Conservation (phyloP, 2,797 vertebrate species). For the Crenichthys baileyi region DNA sequence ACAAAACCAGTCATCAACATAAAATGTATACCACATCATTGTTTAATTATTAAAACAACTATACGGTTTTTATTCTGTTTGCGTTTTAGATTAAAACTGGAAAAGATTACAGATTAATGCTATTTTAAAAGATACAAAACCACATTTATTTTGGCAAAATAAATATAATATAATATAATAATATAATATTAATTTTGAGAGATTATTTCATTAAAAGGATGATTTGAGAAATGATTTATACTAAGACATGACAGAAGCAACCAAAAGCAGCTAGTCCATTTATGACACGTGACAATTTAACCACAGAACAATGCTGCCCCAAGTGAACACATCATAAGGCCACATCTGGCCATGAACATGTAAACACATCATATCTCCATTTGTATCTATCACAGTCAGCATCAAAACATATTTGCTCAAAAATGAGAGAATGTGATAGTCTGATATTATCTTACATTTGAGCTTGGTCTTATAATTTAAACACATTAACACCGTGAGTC, state of each 20-base stretch:
- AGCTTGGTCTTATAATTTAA: constrained; percentile 26
- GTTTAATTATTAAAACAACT: neutral
- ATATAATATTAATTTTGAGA: neutral
- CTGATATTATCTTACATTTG: constrained; percentile 33
- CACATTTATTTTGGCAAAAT: neutral
- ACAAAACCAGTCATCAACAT: neutral
- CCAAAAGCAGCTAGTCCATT: constrained; percentile 13
- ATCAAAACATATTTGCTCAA: constrained; percentile 16
- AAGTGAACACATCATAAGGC: constrained; percentile 31
- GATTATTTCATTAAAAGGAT: neutral
- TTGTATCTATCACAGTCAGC: constrained; percentile 29
- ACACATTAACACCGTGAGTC: constrained; percentile 17
- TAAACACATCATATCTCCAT: constrained; percentile 41
- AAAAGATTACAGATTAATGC: neutral
- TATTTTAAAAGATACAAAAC: neutral
- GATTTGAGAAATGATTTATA: constrained; percentile 1
- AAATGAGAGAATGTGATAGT: constrained; percentile 26
- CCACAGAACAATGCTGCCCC: constrained; percentile 37
- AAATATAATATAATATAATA: no score
- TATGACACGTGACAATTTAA: constrained; percentile 13
- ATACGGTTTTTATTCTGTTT: neutral
- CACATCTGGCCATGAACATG: constrained; percentile 57
- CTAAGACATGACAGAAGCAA: neutral
- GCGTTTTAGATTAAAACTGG: neutral
- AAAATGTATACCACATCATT: neutral